Conservation (phyloP, 2,888 invertebrate genomes). For the Eucriotettix oculatus region DNA sequence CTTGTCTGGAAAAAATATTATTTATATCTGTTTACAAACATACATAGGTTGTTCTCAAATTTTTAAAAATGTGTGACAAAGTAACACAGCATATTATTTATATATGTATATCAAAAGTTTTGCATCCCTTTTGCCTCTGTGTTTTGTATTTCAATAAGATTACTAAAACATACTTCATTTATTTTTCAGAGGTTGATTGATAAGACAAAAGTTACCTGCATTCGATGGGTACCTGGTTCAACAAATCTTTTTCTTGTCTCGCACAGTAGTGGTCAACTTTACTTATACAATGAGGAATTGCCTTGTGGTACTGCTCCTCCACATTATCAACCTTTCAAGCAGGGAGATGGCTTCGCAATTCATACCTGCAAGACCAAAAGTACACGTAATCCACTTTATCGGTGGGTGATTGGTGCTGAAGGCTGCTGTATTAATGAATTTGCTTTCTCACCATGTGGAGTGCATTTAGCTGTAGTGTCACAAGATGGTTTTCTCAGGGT, state of each 20-base stretch:
- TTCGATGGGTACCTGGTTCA: conserved; percentile 94
- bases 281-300: conserved; percentile 93
- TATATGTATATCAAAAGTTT: too few species aligned
- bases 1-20: too few species aligned
- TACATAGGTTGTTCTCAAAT: too few species aligned
- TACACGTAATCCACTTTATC: conserved; percentile 86
- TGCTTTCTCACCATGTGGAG: conserved; percentile 87
- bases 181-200: conserved; percentile 70
- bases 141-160: too few species aligned
- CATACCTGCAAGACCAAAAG: conserved; percentile 93
- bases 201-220: conserved; percentile 88
- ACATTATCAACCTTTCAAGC: conserved; percentile 87
- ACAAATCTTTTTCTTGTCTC: conserved; percentile 86
- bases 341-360: conserved; percentile 84
- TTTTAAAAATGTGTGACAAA: too few species aligned
- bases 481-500: conserved; percentile 91
- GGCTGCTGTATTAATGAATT: conserved; percentile 87
- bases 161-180: neutral
- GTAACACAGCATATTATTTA: too few species aligned
- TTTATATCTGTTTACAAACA: too few species aligned
- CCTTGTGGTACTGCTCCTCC: conserved; percentile 81
- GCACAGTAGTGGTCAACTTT: conserved; percentile 90
- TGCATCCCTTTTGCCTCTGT: too few species aligned
- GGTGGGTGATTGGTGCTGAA: conserved; percentile 72
- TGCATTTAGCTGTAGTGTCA: conserved; percentile 83